These are phyloP conservation scores for Florisuga fusca DNA, from an alignment of 2,797 vertebrate species.

Conservation along the genomic window DNA sequence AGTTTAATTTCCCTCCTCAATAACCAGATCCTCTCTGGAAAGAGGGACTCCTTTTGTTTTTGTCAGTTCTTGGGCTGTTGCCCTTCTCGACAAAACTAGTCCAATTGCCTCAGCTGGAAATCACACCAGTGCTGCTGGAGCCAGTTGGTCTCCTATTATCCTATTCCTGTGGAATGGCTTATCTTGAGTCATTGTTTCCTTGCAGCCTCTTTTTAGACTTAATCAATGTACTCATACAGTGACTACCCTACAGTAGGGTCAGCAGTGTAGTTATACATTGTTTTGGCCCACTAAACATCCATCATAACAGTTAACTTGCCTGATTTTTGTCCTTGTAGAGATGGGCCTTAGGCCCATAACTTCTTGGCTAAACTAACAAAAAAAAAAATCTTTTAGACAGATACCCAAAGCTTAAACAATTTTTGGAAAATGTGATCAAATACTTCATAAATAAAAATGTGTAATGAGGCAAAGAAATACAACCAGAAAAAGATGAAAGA, in stretches of 20 bases:
- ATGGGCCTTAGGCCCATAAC: constrained; percentile 17
- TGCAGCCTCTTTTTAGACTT: constrained; percentile 25
- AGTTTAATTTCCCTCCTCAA: background rate
- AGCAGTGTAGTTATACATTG: background rate
- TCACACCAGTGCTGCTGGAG: background rate
- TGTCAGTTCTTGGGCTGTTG: constrained; percentile 57
- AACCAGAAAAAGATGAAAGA: constrained; percentile 51
- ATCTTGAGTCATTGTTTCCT: constrained; percentile 68
- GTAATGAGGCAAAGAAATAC: constrained; percentile 41
- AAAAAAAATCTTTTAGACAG: constrained; percentile 23
- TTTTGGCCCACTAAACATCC: background rate
- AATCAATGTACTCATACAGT: constrained; percentile 20
- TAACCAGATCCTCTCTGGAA: constrained; percentile 20
- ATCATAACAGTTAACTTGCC: constrained; percentile 15
- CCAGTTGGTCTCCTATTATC: constrained; percentile 57
- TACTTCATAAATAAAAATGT: constrained; percentile 51
- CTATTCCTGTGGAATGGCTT: constrained; percentile 59
- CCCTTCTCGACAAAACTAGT: constrained; percentile 49
- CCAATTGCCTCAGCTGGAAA: constrained; percentile 60
- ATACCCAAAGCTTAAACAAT: constrained; percentile 39
- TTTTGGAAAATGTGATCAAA: constrained; percentile 60
- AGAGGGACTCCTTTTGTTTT: constrained; percentile 38
- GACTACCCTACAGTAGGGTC: background rate
- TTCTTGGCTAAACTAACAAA: constrained; percentile 53
- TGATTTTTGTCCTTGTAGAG: constrained; percentile 32